Conservation (phyloP, 2,113 vertebrate genomes). For the Herpailurus yagouaroundi region DNA sequence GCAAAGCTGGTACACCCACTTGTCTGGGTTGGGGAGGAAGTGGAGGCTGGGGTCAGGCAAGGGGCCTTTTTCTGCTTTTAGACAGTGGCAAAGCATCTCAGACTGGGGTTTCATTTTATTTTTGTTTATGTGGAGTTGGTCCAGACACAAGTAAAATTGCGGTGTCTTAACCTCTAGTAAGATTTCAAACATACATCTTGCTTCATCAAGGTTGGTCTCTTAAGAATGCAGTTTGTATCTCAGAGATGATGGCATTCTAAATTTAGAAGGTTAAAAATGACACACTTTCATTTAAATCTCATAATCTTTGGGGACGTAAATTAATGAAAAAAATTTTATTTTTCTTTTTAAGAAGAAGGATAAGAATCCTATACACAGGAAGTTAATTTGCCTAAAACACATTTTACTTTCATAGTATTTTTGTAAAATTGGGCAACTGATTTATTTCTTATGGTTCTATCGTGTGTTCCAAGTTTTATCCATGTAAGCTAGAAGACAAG, state of each 20-base stretch:
- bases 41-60: constrained; percentile 37
- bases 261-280: neutral
- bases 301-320: neutral
- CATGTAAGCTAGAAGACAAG: neutral
- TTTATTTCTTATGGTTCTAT: neutral
- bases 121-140: constrained; percentile 59
- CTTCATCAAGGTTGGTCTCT: constrained; percentile 19
- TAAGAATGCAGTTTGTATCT: neutral
- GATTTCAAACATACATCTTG: constrained; percentile 21
- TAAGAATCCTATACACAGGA: neutral
- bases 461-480: neutral
- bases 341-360: neutral
- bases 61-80: constrained; percentile 40
- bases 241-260: neutral
- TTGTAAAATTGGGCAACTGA: neutral
- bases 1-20: constrained; percentile 44
- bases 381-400: neutral
- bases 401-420: neutral
- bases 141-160: constrained; percentile 41
- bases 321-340: neutral
- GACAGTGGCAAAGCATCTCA: constrained; percentile 25
- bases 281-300: constrained; percentile 14
- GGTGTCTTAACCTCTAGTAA: constrained; percentile 24
- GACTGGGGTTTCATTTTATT: constrained; percentile 58
- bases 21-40: constrained; percentile 69